Conservation (phyloP, 2,797 vertebrate species). For the Danionella dracula region DNA sequence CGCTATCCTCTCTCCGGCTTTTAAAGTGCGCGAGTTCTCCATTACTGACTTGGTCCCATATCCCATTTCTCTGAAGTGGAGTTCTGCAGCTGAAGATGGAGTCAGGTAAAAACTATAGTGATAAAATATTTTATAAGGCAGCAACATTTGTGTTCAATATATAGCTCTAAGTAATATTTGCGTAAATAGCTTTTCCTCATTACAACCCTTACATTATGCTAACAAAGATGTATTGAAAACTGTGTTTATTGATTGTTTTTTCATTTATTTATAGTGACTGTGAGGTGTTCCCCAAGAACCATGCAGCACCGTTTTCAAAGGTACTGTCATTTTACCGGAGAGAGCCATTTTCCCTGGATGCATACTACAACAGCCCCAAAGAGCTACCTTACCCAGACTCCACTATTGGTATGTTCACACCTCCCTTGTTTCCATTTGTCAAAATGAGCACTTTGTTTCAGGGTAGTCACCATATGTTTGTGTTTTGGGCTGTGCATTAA, state of each 20-base stretch:
- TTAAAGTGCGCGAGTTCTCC: conserved; percentile 97
- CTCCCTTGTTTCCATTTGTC: too few relatives aligned
- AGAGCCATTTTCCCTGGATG: conserved; percentile 89
- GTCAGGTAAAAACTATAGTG: conserved; percentile 69
- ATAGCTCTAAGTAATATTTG: too few relatives aligned
- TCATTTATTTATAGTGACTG: conserved; percentile 74
- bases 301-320: conserved; percentile 92
- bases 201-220: too few relatives aligned
- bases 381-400: conserved; percentile 84
- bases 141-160: too few relatives aligned
- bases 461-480: too few relatives aligned
- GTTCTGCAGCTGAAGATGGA: conserved; percentile 91
- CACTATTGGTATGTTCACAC: conserved; percentile 75
- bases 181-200: too few relatives aligned
- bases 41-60: conserved; percentile 91
- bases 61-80: conserved; percentile 91
- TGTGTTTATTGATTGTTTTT: too few relatives aligned
- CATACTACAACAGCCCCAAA: conserved; percentile 85
- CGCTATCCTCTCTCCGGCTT: conserved; percentile 94
- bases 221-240: too few relatives aligned
- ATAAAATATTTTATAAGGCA: too few relatives aligned
- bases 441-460: too few relatives aligned
- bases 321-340: conserved; percentile 94
- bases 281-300: conserved; percentile 94
- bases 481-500: too few relatives aligned